Evolutionary conservation across 2,797 vertebrate genomes (phyloP).

Genomic region (Phyllotis vaccarum): DNA sequence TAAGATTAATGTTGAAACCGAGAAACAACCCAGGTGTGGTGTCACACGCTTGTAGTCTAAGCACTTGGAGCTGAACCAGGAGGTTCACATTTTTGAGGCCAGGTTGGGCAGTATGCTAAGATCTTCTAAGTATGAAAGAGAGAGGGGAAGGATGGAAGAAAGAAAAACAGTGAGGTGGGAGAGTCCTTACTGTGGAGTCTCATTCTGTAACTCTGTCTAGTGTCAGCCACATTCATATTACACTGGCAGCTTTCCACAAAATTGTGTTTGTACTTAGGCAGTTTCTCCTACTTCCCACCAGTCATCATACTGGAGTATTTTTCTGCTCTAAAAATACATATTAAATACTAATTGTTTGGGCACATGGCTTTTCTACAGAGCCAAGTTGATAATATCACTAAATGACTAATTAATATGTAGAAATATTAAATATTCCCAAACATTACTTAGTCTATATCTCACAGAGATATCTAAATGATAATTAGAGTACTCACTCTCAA

Average conservation of each 20-base stretch:
- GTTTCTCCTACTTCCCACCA: not conserved
- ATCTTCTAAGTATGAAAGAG: not conserved
- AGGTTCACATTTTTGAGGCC: not conserved
- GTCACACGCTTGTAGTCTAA: not conserved
- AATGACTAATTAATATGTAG: not conserved
- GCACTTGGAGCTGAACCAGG: not conserved
- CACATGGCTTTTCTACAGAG: conserved; percentile 13
- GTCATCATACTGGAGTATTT: not conserved
- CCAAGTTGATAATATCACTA: not conserved
- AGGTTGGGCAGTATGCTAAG: not conserved
- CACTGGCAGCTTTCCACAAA: conserved; percentile 1
- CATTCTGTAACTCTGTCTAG: not conserved
- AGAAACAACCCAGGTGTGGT: not conserved
- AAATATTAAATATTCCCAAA: not conserved
- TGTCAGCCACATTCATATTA: not conserved
- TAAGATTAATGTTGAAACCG: conserved; percentile 13
- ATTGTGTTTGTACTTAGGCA: not conserved
- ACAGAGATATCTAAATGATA: not conserved
- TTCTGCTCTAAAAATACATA: conserved; percentile 12
- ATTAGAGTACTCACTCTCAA: not conserved
- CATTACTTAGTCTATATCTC: not conserved
- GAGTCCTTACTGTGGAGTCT: not conserved
- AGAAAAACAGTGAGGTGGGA: not conserved
- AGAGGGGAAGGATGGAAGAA: not conserved
- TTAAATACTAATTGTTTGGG: conserved; percentile 7